Percentiles rank a stretch among this genome's conserved stretches.
Evolutionary conservation across 2,888 invertebrate species (phyloP).

Genomic region (Eilema depressum): DNA sequence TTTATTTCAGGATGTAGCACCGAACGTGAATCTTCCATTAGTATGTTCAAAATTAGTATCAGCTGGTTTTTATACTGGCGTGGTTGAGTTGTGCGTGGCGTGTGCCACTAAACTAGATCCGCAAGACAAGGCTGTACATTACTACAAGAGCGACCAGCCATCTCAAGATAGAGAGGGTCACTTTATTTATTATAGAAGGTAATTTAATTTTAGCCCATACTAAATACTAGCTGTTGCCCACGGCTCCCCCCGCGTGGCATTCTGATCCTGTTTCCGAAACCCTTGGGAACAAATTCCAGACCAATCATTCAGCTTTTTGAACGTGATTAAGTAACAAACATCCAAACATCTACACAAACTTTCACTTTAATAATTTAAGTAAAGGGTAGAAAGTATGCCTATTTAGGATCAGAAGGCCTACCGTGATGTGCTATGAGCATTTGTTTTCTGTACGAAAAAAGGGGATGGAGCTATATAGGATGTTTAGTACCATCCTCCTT

Average conservation of each 20-base stretch:
- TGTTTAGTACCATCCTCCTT: too few species aligned
- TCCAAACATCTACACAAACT: too few species aligned
- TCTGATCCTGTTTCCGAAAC: too few species aligned
- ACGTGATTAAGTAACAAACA: too few species aligned
- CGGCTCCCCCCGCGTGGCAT: too few species aligned
- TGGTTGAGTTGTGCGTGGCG: slow-evolving; percentile 94
- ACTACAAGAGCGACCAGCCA: slow-evolving; percentile 94
- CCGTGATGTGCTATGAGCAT: background rate
- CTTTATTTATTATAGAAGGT: slow-evolving; percentile 90
- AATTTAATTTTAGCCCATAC: slow-evolving; percentile 12
- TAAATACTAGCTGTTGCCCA: too few species aligned
- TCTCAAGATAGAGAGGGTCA: slow-evolving; percentile 94
- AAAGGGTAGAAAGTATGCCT: too few species aligned
- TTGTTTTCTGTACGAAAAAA: too few species aligned
- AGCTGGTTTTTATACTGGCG: slow-evolving; percentile 94
- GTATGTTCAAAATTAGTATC: slow-evolving; percentile 95
- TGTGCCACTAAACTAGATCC: slow-evolving; percentile 96
- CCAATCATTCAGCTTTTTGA: too few species aligned
- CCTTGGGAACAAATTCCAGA: too few species aligned
- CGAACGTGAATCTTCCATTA: slow-evolving; percentile 93
- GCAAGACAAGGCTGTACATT: slow-evolving; percentile 94
- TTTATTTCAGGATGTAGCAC: slow-evolving; percentile 90
- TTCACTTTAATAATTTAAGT: too few species aligned
- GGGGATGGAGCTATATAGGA: too few species aligned
- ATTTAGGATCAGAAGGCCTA: background rate